phyloP scores from a whole-genome alignment of 1,140 invertebrate genomes.

The Drosophila grimshawi region DNA sequence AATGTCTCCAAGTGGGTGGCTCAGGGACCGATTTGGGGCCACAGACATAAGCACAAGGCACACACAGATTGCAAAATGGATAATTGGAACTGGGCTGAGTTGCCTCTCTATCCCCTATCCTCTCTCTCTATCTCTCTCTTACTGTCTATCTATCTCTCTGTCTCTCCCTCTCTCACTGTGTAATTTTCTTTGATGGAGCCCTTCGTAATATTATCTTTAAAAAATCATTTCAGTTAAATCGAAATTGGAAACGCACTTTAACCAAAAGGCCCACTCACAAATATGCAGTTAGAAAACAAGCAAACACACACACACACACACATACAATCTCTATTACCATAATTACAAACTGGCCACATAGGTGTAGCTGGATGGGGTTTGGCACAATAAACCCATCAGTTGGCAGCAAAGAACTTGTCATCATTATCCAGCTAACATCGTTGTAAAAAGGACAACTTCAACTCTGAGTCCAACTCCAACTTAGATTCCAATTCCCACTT shows the following conservation, averaged over 20 bases:
- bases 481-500: constrained; percentile 9
- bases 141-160: neutral
- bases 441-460: constrained; percentile 34
- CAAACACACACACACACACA: constrained; percentile 8
- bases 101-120: constrained; percentile 24
- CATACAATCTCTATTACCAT: constrained; percentile 24
- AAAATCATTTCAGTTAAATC: constrained; percentile 79
- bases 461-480: constrained; percentile 17
- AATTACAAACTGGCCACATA: constrained; percentile 52
- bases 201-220: constrained; percentile 79
- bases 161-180: neutral
- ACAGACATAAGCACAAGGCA: constrained; percentile 13
- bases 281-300: neutral
- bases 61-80: constrained; percentile 74
- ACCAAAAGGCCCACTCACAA: neutral
- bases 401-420: constrained; percentile 45
- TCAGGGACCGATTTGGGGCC: constrained; percentile 38
- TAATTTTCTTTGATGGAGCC: constrained; percentile 45
- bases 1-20: constrained; percentile 71
- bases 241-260: constrained; percentile 70
- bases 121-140: neutral
- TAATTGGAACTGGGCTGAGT: constrained; percentile 68
- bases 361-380: constrained; percentile 3
- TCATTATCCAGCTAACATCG: constrained; percentile 36
- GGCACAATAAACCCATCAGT: constrained; percentile 50